These are phyloP conservation scores for Drosophila mojavensis DNA, from an alignment of 1,140 invertebrate species.

Conservation along the genomic window DNA sequence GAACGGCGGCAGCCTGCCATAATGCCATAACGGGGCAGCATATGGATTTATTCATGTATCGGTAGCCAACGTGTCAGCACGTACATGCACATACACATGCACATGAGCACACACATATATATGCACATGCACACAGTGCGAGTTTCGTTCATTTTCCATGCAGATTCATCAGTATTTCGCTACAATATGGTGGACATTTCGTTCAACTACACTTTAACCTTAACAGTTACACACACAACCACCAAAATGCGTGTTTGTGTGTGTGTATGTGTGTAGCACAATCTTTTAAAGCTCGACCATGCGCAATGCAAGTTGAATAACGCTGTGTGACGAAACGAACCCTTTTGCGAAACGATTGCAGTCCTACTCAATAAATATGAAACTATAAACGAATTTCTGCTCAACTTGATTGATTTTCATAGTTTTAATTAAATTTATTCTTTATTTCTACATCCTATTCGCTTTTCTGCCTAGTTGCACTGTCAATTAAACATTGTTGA, in stretches of 20 bases:
- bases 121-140: neutral
- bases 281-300: conserved; percentile 44
- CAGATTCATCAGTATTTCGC: conserved; percentile 16
- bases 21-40: conserved; percentile 13
- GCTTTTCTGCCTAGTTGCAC: no score
- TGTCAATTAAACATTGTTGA: no score
- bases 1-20: neutral
- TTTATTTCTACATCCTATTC: no score
- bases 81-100: conserved; percentile 14
- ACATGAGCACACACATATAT: conserved; percentile 1
- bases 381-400: no score
- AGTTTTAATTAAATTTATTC: no score
- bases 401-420: no score
- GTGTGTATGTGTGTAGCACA: neutral
- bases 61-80: conserved; percentile 41
- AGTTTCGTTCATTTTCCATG: conserved; percentile 1
- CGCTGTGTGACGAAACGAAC: neutral
- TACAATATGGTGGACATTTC: conserved; percentile 38
- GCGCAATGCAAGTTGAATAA: conserved; percentile 37
- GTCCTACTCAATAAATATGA: no score
- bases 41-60: conserved; percentile 39
- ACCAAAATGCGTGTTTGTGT: neutral
- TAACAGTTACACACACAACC: neutral
- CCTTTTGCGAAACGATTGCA: neutral
- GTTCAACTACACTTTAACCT: conserved; percentile 11